Percentiles rank a stretch among this genome's conserved stretches.
These are phyloP conservation scores for Erethizon dorsatum DNA, from an alignment of 2,797 vertebrate species.

Conservation along the genomic window DNA sequence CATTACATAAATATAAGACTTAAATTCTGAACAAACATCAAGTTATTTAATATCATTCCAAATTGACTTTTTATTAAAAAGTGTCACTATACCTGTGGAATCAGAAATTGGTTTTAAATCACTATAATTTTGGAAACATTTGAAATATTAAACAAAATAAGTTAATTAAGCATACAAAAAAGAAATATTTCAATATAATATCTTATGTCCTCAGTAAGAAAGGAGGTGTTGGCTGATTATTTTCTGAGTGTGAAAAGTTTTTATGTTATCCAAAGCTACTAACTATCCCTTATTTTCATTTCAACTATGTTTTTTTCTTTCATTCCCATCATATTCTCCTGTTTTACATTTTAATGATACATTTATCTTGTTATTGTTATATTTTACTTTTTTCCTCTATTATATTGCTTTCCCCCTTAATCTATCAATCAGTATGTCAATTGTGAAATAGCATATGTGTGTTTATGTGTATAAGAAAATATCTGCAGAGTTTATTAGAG, in stretches of 20 bases:
- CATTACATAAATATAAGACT: not conserved
- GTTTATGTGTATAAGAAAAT: not conserved
- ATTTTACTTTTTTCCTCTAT: not conserved
- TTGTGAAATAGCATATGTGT: not conserved
- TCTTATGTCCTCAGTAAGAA: not conserved
- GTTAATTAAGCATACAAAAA: not conserved
- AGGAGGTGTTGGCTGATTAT: not conserved
- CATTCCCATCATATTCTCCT: not conserved
- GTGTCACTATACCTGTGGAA: not conserved
- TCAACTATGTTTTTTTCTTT: not conserved
- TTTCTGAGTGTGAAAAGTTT: not conserved
- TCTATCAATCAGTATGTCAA: not conserved
- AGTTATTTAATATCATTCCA: not conserved
- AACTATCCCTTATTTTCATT: not conserved
- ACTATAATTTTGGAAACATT: not conserved
- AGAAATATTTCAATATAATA: not conserved
- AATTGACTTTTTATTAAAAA: slow-evolving; percentile 20
- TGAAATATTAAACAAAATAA: slow-evolving; percentile 12
- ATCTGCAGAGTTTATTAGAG: not conserved
- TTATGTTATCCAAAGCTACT: not conserved
- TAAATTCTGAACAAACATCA: slow-evolving; percentile 35
- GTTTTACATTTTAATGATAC: not conserved
- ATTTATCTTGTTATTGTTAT: slow-evolving; percentile 5
- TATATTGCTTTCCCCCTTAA: not conserved
- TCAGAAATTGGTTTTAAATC: not conserved